A percentile compares a stretch with the other conserved stretches of the same genome.
Conservation (phyloP, 2,113 vertebrate genomes). For the Dromiciops gliroides region DNA sequence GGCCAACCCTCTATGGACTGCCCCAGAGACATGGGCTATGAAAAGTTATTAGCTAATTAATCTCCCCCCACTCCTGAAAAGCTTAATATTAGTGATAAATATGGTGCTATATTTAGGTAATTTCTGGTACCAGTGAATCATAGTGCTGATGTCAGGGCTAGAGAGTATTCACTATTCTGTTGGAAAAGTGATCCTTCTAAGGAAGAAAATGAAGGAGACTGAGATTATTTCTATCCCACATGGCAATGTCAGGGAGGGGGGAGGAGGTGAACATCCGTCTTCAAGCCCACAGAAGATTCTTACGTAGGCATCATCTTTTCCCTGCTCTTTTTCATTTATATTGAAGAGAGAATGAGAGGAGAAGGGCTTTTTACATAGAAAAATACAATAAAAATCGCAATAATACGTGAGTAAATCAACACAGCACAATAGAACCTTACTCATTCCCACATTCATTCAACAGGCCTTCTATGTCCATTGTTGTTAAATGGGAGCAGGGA, state of each 20-base stretch:
- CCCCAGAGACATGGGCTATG: constrained; percentile 65
- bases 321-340: constrained; percentile 52
- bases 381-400: neutral
- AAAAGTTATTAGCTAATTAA: constrained; percentile 75
- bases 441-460: constrained; percentile 15
- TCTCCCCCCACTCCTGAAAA: constrained; percentile 57
- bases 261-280: neutral
- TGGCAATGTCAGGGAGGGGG: neutral
- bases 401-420: neutral
- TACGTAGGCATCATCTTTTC: neutral
- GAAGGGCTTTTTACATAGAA: constrained; percentile 20
- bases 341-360: constrained; percentile 46
- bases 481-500: neutral
- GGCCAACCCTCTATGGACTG: constrained; percentile 75
- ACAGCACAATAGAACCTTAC: constrained; percentile 46
- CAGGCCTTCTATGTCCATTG: neutral
- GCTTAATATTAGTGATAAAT: constrained; percentile 50
- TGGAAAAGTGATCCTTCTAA: constrained; percentile 18
- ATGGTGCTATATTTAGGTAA: constrained; percentile 46
- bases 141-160: neutral
- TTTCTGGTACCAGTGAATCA: neutral
- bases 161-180: neutral
- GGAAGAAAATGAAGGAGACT: neutral
- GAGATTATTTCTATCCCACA: constrained; percentile 6
- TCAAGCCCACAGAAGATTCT: neutral